phyloP scores from a whole-genome alignment of 2,113 vertebrate genomes.

The Bos indicus region DNA sequence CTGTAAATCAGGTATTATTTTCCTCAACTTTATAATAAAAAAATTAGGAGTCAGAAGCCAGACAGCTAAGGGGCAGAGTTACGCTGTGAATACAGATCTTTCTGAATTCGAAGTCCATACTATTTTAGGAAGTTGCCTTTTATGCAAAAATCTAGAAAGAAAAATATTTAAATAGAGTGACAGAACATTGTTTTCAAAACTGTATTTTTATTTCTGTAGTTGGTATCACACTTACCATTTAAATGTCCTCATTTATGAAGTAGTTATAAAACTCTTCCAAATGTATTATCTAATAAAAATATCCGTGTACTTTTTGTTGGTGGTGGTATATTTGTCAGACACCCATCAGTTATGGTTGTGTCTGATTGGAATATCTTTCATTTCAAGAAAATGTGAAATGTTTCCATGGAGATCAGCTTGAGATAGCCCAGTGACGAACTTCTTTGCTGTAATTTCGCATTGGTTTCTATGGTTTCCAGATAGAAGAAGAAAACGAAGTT shows the following conservation, averaged over 20 bases:
- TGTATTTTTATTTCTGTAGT: conserved; percentile 24
- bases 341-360: conserved; percentile 66
- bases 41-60: neutral
- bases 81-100: neutral
- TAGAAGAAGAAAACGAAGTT: conserved; percentile 73
- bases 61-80: neutral
- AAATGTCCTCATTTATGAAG: conserved; percentile 30
- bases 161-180: conserved; percentile 7
- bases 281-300: conserved; percentile 37
- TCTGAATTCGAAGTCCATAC: neutral
- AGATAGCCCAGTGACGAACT: conserved; percentile 86
- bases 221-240: conserved; percentile 11
- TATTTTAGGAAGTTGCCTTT: conserved; percentile 30
- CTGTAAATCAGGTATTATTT: neutral
- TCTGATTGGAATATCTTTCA: conserved; percentile 78
- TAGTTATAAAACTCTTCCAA: neutral
- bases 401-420: conserved; percentile 88
- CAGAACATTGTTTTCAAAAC: conserved; percentile 29
- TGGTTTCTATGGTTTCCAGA: conserved; percentile 89
- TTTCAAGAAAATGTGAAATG: conserved; percentile 81
- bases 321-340: conserved; percentile 72
- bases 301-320: neutral
- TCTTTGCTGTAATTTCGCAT: conserved; percentile 83
- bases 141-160: conserved; percentile 17
- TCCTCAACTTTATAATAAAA: neutral